These are phyloP conservation scores for Empidonax alnorum DNA, from an alignment of 2,113 vertebrate genomes.

Conservation along the genomic window DNA sequence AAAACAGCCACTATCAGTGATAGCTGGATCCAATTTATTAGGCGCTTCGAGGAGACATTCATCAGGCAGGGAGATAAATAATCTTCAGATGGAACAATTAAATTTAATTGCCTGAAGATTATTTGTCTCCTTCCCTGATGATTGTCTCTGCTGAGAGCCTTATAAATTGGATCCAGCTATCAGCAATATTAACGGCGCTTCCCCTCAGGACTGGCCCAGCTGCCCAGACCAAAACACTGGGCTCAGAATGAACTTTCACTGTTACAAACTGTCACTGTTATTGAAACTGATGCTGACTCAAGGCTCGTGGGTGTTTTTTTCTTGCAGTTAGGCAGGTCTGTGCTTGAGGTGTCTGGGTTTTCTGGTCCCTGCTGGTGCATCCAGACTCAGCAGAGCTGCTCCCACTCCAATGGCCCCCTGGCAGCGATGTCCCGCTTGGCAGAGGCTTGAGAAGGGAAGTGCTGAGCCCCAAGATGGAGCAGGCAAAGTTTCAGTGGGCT, in stretches of 20 bases:
- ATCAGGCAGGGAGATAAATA: conserved; percentile 75
- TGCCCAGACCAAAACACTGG: conserved; percentile 41
- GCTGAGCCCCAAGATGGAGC: background rate
- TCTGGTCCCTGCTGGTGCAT: background rate
- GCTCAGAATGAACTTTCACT: conserved; percentile 47
- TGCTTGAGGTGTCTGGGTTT: background rate
- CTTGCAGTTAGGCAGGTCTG: background rate
- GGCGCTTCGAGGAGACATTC: conserved; percentile 60
- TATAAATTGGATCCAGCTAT: conserved; percentile 77
- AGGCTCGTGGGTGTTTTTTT: background rate
- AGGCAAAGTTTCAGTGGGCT: background rate
- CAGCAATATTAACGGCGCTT: conserved; percentile 24
- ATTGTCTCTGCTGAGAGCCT: conserved; percentile 65
- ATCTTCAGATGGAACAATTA: conserved; percentile 76
- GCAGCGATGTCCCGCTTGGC: background rate
- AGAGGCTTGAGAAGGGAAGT: background rate
- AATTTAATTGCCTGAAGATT: conserved; percentile 75
- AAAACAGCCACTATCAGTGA: conserved; percentile 56
- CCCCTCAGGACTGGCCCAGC: conserved; percentile 19
- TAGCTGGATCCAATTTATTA: conserved; percentile 74
- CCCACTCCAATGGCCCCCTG: accelerated
- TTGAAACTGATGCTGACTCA: background rate
- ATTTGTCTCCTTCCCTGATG: conserved; percentile 72
- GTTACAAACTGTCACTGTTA: background rate
- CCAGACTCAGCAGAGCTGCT: background rate